These are phyloP conservation scores for Alfaro cultratus DNA, from an alignment of 2,797 vertebrate species.

Conservation along the genomic window DNA sequence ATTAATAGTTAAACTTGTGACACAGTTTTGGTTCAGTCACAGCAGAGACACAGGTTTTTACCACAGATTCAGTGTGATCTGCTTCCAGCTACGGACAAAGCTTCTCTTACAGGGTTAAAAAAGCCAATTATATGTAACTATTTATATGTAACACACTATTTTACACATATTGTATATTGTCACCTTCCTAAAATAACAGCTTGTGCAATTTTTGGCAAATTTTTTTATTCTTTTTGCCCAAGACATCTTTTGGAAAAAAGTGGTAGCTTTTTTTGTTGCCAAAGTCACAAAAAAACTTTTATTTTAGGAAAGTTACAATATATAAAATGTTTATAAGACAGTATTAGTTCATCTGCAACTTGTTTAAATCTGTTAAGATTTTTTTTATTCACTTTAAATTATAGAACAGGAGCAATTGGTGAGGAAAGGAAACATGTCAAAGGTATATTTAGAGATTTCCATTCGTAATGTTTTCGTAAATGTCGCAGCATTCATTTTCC, in stretches of 20 bases:
- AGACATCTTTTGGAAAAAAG: no score
- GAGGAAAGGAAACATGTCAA: background rate
- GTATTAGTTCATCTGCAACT: background rate
- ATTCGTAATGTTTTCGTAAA: background rate
- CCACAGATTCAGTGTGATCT: slow-evolving; percentile 20
- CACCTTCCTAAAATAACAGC: no score
- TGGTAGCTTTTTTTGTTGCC: no score
- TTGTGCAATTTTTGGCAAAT: no score
- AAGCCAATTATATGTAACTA: background rate
- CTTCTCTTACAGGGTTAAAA: background rate
- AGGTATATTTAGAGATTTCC: background rate
- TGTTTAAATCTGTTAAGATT: background rate
- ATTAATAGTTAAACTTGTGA: background rate
- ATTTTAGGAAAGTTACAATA: no score
- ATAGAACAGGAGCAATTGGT: background rate
- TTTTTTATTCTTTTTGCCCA: no score
- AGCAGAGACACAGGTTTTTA: slow-evolving; percentile 15
- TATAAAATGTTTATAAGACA: background rate
- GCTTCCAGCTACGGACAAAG: background rate
- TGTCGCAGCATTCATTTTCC: background rate
- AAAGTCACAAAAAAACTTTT: no score
- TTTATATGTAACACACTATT: no score
- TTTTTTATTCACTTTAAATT: background rate
- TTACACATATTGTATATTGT: no score
- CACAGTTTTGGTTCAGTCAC: slow-evolving; percentile 19